phyloP scores from a whole-genome alignment of 2,113 vertebrate genomes.

The Ranitomeya imitator region DNA sequence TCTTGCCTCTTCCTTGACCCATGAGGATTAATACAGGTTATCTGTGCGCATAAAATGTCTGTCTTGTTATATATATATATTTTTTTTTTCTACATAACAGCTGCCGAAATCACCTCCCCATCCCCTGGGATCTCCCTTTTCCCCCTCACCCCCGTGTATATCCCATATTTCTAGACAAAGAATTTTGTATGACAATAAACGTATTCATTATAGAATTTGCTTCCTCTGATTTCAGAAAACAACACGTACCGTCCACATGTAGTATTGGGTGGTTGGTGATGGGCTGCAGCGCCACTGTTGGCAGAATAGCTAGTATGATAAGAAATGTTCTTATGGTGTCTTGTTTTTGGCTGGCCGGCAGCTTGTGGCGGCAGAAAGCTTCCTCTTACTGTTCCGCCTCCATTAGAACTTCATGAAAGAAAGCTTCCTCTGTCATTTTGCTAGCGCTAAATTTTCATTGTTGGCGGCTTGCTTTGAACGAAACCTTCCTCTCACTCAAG shows the following conservation, averaged over 20 bases:
- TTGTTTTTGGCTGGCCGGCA: not conserved
- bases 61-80: constrained; percentile 17
- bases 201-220: constrained; percentile 90
- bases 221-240: not conserved
- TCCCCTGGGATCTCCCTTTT: not conserved
- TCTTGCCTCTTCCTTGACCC: not conserved
- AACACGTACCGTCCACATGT: not conserved
- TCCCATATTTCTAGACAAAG: constrained; percentile 93
- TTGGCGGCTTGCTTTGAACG: not conserved
- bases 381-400: too few species aligned
- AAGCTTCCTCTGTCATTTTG: too few species aligned
- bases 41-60: constrained; percentile 30
- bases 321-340: too few species aligned
- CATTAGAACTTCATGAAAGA: too few species aligned
- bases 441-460: too few species aligned
- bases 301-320: not conserved
- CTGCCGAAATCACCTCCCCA: constrained; percentile 31
- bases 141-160: constrained; percentile 72
- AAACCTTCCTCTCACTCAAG: not conserved
- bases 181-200: constrained; percentile 99
- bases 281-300: not conserved
- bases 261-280: not conserved
- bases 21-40: constrained; percentile 38
- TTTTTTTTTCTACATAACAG: constrained; percentile 43
- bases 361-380: not conserved